Evolutionary conservation across 2,888 invertebrate genomes (phyloP).

Genomic region (Chrysodeixis includens): DNA sequence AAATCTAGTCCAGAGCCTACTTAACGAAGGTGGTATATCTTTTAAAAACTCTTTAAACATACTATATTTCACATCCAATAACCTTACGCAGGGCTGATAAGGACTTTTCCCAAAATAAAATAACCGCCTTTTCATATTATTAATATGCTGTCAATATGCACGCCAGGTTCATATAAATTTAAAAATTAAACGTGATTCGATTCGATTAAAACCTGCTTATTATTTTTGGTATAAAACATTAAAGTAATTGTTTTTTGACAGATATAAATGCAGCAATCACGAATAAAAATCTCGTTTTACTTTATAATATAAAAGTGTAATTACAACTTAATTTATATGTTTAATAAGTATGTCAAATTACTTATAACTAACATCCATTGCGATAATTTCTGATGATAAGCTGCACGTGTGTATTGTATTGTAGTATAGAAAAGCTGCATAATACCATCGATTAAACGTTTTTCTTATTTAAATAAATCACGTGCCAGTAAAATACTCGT

Average conservation of each 20-base stretch:
- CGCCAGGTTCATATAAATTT: neutral
- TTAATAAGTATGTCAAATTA: no score
- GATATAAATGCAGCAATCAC: neutral
- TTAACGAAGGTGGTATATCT: neutral
- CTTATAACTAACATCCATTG: no score
- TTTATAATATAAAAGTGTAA: neutral
- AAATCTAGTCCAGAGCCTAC: no score
- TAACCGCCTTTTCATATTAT: neutral
- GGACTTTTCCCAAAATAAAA: neutral
- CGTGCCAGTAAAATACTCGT: no score
- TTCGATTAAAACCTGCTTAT: neutral
- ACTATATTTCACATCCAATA: neutral
- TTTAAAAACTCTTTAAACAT: neutral
- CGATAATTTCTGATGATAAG: no score
- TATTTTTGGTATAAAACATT: neutral
- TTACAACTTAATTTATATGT: neutral
- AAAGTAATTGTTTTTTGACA: slow-evolving; percentile 1
- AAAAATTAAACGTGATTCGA: neutral
- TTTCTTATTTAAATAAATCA: no score
- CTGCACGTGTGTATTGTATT: no score
- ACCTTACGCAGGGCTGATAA: neutral
- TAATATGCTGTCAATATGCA: neutral
- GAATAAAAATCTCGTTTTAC: no score
- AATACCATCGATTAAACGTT: no score
- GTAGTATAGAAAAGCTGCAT: no score